Base-by-base conservation (phyloP, 2,888 invertebrate species). In the Epicampocera succincta region DNA sequence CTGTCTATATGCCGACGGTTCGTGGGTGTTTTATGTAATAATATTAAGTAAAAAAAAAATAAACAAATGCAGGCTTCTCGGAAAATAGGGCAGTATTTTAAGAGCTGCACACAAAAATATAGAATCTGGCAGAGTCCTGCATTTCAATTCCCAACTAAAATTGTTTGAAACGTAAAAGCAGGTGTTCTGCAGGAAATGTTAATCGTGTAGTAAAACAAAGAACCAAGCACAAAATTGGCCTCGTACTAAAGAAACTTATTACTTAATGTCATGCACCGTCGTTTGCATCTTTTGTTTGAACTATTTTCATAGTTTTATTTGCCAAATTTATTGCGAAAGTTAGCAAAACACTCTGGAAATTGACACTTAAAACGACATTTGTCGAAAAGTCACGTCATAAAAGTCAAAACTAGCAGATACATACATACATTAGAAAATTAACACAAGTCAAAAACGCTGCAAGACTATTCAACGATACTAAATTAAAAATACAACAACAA, bases 401-500 rank as follows among this genome's bases (percentile, higher is more conserved):
- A 66, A 72, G n/a, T 25, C 6, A 33, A 15, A 15, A 21, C 40
- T 19, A 29, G 12, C 38, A 58, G n/a, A 44, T 50, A 48, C n/a
- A 46, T 80, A n/a, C 50, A 40, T 56, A 42, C n/a, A 54, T 80
- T 60, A 48, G 46, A 13, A 72, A 44, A 50, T 46, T 19, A 48
- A 63, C 6, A 42, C 3, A 58, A 58, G 40, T 29, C 21, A 58
- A 69, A 17, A 42, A 40, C 5, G 38, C n/a, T 12, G 11, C 42
- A 3, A 15, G 1, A 33, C 54, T 42, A 44, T 73, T 63, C 40
- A 77, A 61, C 40, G 42, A n/a, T 46, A 58, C 74, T 69, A 74
- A 69, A 74, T 74, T 54, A 58, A 71, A 58, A 75, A 60, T 46
- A 69, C 19, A 56, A n/a, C 40, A 40, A 42, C 58, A 75, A 48